phyloP scores from a whole-genome alignment of 2,888 invertebrate genomes.

The Calameuta filiformis region DNA sequence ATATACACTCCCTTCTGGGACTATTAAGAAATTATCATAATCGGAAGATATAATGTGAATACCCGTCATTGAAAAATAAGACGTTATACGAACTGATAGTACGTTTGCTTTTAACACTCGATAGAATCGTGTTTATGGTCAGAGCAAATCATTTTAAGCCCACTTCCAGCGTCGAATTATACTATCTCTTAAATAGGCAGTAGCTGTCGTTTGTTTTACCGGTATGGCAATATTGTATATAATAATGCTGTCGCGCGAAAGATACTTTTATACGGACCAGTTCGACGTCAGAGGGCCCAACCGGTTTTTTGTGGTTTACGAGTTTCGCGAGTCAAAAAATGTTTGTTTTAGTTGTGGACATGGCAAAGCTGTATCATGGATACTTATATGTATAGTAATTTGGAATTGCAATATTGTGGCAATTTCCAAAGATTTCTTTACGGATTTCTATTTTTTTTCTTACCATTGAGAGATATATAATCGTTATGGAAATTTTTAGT shows the following conservation, averaged over 20 bases:
- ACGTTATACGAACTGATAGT: neutral
- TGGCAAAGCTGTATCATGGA: neutral
- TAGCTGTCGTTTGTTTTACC: neutral
- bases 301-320: neutral
- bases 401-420: neutral
- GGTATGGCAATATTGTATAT: neutral
- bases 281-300: neutral
- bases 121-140: neutral
- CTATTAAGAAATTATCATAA: neutral
- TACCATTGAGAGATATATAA: neutral
- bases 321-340: neutral
- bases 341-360: neutral
- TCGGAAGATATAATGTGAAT: neutral
- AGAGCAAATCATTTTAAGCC: neutral
- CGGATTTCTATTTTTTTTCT: neutral
- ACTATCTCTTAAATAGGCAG: neutral
- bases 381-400: neutral
- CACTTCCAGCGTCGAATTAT: neutral
- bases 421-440: neutral
- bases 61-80: neutral
- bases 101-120: neutral
- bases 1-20: neutral
- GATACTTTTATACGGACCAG: neutral
- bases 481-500: neutral
- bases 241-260: neutral